Conservation (phyloP, 35 echinoderm and acorn worm species). For the Apostichopus parvimensis region DNA sequence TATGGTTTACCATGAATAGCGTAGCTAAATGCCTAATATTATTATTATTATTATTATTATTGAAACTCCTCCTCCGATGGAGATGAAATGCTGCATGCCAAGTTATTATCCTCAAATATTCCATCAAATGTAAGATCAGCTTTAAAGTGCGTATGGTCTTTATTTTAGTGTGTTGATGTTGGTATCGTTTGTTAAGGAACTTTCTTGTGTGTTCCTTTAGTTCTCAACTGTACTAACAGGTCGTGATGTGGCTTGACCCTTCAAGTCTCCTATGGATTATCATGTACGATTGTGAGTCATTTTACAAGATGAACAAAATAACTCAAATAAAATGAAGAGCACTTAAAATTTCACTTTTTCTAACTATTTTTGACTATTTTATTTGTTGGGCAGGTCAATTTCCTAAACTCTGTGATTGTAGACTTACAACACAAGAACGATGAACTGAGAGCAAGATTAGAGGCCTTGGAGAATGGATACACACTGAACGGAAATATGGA, state of each 20-base stretch:
- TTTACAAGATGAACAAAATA: not conserved
- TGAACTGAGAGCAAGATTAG: conserved; percentile 72
- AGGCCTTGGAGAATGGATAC: conserved; percentile 84
- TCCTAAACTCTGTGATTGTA: conserved; percentile 97
- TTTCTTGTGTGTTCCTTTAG: too few species aligned
- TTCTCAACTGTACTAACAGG: too few species aligned
- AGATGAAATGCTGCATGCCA: too few species aligned
- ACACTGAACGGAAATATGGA: conserved; percentile 73
- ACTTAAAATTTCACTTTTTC: not conserved
- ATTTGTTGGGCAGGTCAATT: conserved; percentile 68
- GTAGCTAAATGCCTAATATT: too few species aligned
- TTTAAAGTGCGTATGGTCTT: too few species aligned
- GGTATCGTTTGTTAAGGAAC: too few species aligned
- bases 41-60: not conserved
- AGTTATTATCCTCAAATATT: too few species aligned
- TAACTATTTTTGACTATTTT: not conserved
- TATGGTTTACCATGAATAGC: too few species aligned
- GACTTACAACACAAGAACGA: conserved; percentile 97
- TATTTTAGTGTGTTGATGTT: too few species aligned
- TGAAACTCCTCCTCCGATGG: not conserved
- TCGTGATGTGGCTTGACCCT: too few species aligned
- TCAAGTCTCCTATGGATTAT: too few species aligned
- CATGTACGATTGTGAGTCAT: not conserved
- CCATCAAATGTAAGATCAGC: too few species aligned
- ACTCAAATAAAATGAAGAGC: not conserved